These are phyloP conservation scores for Entomyzon cyanotis DNA, from an alignment of 2,113 vertebrate species.

Conservation along the genomic window DNA sequence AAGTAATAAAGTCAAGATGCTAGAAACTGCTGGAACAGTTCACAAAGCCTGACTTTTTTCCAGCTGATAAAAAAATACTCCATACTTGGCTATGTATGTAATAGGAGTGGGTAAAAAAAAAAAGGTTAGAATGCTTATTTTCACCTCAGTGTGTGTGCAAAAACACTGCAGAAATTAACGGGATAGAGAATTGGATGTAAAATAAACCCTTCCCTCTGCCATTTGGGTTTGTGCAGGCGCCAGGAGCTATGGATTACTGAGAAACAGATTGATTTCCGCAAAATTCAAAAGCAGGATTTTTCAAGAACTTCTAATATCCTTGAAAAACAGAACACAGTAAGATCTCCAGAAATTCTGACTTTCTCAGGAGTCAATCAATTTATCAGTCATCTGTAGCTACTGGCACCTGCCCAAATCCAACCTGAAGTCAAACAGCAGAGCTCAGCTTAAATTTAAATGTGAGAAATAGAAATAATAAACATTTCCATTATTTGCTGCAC, in stretches of 20 bases:
- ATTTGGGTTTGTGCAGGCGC: not conserved
- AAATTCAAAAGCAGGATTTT: slow-evolving; percentile 16
- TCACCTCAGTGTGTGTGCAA: not conserved
- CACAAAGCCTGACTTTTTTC: not conserved
- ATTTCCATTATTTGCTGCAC: not conserved
- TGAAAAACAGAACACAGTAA: not conserved
- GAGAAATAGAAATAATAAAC: not conserved
- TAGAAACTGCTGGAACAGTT: slow-evolving; percentile 2
- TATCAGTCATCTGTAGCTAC: not conserved
- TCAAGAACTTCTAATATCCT: not conserved
- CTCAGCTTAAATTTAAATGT: not conserved
- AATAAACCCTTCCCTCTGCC: not conserved
- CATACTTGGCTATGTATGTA: not conserved
- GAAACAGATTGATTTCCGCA: not conserved
- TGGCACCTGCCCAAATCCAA: not conserved
- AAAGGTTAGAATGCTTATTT: slow-evolving; percentile 8
- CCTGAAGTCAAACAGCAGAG: not conserved
- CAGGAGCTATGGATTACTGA: not conserved
- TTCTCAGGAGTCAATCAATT: not conserved
- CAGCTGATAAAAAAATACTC: not conserved
- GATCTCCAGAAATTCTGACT: not conserved
- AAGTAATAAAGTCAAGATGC: not conserved
- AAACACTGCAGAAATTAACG: not conserved
- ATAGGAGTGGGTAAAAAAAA: not conserved
- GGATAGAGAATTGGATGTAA: not conserved